A percentile compares a stretch with the other conserved stretches of the same genome.
phyloP scores from a whole-genome alignment of 1,140 invertebrate species.

The Polypedilum vanderplanki region DNA sequence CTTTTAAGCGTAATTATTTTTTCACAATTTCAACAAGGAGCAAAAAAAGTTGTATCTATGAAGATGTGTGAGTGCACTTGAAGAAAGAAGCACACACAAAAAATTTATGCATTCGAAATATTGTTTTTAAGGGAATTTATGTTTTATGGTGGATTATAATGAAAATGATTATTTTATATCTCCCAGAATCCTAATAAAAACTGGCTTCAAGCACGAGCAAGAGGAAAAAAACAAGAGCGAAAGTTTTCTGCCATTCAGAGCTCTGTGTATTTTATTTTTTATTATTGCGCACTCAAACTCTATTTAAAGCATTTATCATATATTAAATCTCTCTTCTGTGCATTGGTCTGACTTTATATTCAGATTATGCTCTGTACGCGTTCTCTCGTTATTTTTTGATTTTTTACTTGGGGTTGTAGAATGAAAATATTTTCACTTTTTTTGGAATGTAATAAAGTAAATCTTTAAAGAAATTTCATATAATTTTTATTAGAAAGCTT shows the following conservation, averaged over 20 bases:
- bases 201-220: not conserved
- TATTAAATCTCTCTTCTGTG: conserved; percentile 1
- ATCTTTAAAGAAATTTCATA: too few species aligned
- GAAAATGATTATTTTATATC: conserved; percentile 29
- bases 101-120: conserved; percentile 27
- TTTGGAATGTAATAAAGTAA: too few species aligned
- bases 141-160: conserved; percentile 27
- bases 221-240: not conserved
- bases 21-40: not conserved
- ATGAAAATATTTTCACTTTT: not conserved
- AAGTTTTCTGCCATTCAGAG: not conserved
- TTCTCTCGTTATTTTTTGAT: not conserved
- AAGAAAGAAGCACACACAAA: not conserved
- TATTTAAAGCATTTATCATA: conserved; percentile 20
- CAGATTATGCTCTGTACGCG: not conserved
- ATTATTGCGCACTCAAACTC: not conserved
- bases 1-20: not conserved
- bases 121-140: conserved; percentile 28
- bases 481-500: too few species aligned
- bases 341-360: not conserved
- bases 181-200: conserved; percentile 26
- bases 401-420: not conserved
- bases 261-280: conserved; percentile 4
- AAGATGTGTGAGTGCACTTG: not conserved
- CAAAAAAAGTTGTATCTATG: not conserved